Percentiles rank a stretch among this genome's conserved stretches.
These are phyloP conservation scores for Pipistrellus kuhlii DNA, from an alignment of 2,797 vertebrate genomes.

Conservation along the genomic window DNA sequence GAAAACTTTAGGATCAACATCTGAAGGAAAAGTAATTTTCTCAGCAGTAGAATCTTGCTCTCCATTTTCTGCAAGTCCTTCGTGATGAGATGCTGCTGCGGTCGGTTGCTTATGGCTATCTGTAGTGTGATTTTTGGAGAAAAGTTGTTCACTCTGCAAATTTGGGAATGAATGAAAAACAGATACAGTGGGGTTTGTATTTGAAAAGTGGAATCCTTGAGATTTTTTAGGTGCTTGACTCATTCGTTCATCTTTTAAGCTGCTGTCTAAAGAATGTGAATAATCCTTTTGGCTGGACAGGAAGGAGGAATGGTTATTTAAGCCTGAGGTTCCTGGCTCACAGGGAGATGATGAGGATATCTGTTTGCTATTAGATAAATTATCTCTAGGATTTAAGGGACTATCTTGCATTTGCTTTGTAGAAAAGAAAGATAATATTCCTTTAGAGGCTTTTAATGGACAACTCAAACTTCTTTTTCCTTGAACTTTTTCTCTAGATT, in stretches of 20 bases:
- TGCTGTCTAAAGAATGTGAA: neutral
- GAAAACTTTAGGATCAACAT: constrained; percentile 92
- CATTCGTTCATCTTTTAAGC: neutral
- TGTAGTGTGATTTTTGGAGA: neutral
- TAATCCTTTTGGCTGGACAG: neutral
- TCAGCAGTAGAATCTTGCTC: constrained; percentile 13
- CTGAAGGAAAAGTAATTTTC: constrained; percentile 85
- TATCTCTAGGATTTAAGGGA: neutral
- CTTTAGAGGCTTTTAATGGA: neutral
- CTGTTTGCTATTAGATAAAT: neutral
- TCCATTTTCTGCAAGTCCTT: neutral
- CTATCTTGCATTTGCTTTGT: neutral
- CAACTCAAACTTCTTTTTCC: constrained; percentile 37
- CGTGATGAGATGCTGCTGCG: neutral
- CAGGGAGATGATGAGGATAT: neutral
- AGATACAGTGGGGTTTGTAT: neutral
- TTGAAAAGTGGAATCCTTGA: constrained; percentile 46
- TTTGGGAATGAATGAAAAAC: constrained; percentile 70
- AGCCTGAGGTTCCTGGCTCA: neutral
- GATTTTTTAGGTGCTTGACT: constrained; percentile 22
- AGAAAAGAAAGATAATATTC: constrained; percentile 70
- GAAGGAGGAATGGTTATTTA: neutral
- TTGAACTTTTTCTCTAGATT: constrained; percentile 31
- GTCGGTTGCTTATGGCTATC: neutral
- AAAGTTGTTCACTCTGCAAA: constrained; percentile 52